These are phyloP conservation scores for Erannis defoliaria DNA, from an alignment of 2,888 invertebrate genomes.

Conservation along the genomic window DNA sequence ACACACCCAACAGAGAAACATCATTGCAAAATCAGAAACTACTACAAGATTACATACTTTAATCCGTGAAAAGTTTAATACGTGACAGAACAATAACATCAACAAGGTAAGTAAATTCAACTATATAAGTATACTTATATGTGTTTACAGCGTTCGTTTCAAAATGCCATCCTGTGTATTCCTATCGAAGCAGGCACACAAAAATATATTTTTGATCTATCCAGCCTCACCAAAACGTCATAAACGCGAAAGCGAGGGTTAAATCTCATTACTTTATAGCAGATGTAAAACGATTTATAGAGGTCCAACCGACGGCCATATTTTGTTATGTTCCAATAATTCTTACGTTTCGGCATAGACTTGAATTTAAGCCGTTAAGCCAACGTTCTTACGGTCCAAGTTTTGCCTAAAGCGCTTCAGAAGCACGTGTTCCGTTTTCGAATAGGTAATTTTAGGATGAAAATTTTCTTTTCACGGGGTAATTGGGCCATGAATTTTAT, in stretches of 20 bases:
- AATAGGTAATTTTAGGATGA: constrained; percentile 61
- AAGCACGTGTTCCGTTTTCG: constrained; percentile 58
- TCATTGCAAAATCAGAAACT: too few species aligned
- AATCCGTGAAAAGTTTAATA: too few species aligned
- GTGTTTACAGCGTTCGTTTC: not conserved
- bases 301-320: constrained; percentile 73
- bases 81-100: too few species aligned
- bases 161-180: constrained; percentile 37
- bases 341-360: constrained; percentile 60
- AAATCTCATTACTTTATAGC: constrained; percentile 85
- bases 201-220: constrained; percentile 73
- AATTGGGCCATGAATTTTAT: constrained; percentile 64
- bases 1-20: too few species aligned
- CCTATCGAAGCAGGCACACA: constrained; percentile 51
- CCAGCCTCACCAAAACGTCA: constrained; percentile 67
- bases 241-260: constrained; percentile 80
- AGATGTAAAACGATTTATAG: constrained; percentile 82
- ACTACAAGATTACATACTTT: too few species aligned
- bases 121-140: not conserved
- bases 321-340: constrained; percentile 83
- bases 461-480: constrained; percentile 60
- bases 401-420: constrained; percentile 56
- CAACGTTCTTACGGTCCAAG: constrained; percentile 48
- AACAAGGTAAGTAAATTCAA: not conserved
- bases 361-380: constrained; percentile 47